These are phyloP conservation scores for Chiloscyllium plagiosum DNA, from an alignment of 2,113 vertebrate genomes.

Conservation along the genomic window DNA sequence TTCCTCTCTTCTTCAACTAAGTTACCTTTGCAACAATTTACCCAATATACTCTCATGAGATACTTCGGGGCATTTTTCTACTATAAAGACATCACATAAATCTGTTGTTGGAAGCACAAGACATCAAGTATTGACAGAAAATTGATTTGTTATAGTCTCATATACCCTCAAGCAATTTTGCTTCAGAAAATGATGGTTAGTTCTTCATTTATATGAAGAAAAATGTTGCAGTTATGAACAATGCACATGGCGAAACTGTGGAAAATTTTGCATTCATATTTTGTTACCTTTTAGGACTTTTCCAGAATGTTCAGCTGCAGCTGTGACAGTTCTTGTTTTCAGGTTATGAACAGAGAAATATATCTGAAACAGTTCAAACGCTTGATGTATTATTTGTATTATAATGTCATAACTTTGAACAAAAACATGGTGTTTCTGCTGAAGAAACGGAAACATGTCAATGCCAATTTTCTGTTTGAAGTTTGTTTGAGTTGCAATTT, in stretches of 20 bases:
- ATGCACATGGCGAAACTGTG: background rate
- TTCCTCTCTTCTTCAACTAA: background rate
- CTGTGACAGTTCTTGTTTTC: background rate
- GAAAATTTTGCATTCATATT: background rate
- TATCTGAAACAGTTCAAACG: background rate
- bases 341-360: background rate
- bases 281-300: background rate
- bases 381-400: background rate
- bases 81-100: background rate
- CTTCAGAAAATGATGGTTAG: background rate
- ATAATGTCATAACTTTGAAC: background rate
- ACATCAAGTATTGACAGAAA: background rate
- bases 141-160: background rate
- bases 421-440: background rate
- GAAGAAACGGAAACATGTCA: background rate
- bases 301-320: background rate
- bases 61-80: background rate
- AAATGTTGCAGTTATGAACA: background rate
- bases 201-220: background rate
- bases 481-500: background rate
- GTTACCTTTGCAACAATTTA: background rate
- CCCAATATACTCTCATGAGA: background rate
- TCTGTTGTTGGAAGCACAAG: background rate
- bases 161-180: background rate
- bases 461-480: background rate